These are phyloP conservation scores for Epizoanthus rinbou DNA, from an alignment of 92 coral and sea anemone genomes.

Conservation along the genomic window DNA sequence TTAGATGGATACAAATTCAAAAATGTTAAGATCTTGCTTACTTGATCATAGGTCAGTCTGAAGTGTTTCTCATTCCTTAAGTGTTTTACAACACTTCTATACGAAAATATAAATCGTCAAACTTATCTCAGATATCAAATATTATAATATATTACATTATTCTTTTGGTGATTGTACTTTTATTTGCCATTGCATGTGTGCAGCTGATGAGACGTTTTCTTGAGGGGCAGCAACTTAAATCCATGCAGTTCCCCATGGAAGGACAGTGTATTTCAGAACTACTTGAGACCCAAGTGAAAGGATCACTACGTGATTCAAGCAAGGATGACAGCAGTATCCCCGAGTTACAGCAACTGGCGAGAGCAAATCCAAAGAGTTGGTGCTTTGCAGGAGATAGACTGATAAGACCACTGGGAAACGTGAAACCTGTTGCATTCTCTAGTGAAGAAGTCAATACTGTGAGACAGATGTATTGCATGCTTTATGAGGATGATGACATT, in stretches of 20 bases:
- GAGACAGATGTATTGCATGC: conserved; percentile 39
- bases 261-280: not conserved
- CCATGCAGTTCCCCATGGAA: conserved; percentile 49
- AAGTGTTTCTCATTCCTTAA: not conserved
- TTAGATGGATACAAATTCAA: too few species aligned
- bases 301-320: conserved; percentile 24
- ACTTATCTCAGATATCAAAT: too few species aligned
- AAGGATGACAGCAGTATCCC: not conserved
- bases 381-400: not conserved
- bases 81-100: not conserved
- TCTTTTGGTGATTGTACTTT: too few species aligned
- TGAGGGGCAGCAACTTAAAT: conserved; percentile 38
- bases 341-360: not conserved
- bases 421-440: conserved; percentile 35
- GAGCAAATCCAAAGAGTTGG: not conserved
- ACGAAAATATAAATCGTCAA: too few species aligned
- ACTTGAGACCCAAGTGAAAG: conserved; percentile 10
- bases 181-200: conserved; percentile 28
- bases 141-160: not conserved
- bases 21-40: too few species aligned
- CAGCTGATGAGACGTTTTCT: conserved; percentile 57
- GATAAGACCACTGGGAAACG: conserved; percentile 41
- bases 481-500: conserved; percentile 32
- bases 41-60: not conserved
- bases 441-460: conserved; percentile 21